These are phyloP conservation scores for Lepidurus apus DNA, from an alignment of 1,140 invertebrate genomes.

Conservation along the genomic window DNA sequence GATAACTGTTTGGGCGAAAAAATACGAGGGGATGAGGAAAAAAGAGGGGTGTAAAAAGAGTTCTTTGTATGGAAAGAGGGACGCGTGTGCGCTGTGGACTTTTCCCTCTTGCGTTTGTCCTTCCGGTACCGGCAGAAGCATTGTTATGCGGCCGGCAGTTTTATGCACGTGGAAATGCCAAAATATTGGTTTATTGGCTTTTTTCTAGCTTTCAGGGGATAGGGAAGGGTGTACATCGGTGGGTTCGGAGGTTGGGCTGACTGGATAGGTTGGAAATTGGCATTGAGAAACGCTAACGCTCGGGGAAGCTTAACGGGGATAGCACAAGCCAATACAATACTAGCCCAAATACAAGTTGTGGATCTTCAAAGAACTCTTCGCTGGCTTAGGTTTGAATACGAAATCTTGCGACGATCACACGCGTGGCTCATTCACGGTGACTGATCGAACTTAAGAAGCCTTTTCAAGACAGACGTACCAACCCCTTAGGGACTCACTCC, in stretches of 20 bases:
- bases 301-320: background rate
- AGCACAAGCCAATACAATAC: background rate
- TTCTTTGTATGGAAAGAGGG: background rate
- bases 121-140: background rate
- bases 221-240: background rate
- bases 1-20: background rate
- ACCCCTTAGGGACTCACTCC: too few relatives aligned
- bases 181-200: slow-evolving; percentile 7
- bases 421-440: background rate
- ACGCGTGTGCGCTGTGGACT: background rate
- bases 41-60: background rate
- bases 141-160: background rate
- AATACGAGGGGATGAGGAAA: background rate
- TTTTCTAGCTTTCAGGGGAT: background rate
- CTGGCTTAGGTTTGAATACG: background rate
- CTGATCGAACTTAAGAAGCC: too few relatives aligned
- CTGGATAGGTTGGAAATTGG: too few relatives aligned
- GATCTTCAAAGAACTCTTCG: background rate
- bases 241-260: too few relatives aligned
- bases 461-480: too few relatives aligned
- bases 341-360: background rate
- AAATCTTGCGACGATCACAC: background rate
- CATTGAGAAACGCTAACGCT: background rate
- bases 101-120: background rate
- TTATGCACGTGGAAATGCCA: background rate